Base-by-base conservation (phyloP, 2,113 vertebrate genomes). In the Nyctibius bracteatus region DNA sequence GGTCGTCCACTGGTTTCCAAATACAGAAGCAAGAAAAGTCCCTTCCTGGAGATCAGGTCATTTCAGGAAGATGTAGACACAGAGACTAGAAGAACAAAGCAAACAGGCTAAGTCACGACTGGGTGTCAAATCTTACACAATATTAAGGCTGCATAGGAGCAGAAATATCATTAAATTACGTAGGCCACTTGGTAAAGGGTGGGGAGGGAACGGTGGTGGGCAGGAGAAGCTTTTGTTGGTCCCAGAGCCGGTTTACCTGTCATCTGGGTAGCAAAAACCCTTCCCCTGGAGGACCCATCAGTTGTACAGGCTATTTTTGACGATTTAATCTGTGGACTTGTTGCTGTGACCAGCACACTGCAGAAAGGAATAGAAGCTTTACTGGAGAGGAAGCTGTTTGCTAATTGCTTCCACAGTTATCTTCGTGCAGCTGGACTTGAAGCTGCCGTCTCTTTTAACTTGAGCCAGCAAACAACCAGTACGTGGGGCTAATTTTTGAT, bases 201-300 rank as follows among this genome's bases (percentile, higher is more conserved):
- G 61, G 37, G 35, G 9, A 39, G 52, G 35, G 35, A 44, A 33
- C 2, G 8, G 20, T 39, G 41, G 17, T 3, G 8, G 20, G 6
- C 54, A 28, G 54, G 43, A 55, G 49, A 66, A 83, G 66, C 17
- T 31, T 49, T 57, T 68, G 20, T 25, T 0, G 0, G 12, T 25
- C 19, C n/a, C 35, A 44, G 67, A 74, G 47, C 12, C 2, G 0
- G 13, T 54, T 67, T 67, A 15, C 9, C 17, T 30, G 5, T 16
- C 0, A 1, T 1, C 0, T 67, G 41, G 47, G 21, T 24, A 28
- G 46, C 68, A 57, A 59, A 51, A 17, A 0, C 43, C 61, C 25
- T 73, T 41, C 18, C 31, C 37, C 30, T 83, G 31, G 41, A 67
- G 28, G 31, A 52, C 17, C 21, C 10, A 5, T 57, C n/a, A 9